Evolutionary conservation across 2,797 vertebrate genomes (phyloP).

Genomic region (Danio choprae): DNA sequence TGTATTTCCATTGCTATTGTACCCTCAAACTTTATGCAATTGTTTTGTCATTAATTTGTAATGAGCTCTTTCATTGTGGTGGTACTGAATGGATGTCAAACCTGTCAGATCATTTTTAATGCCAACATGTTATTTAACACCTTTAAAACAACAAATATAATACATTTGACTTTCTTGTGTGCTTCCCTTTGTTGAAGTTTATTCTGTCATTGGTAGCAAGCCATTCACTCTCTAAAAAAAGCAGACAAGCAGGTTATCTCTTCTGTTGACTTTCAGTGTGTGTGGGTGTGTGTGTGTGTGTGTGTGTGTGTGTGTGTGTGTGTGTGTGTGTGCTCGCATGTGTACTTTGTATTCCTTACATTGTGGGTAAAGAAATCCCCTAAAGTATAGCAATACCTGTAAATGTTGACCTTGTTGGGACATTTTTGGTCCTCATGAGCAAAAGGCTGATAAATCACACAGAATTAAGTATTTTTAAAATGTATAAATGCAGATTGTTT

Average conservation of each 20-base stretch:
- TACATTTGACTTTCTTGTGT: background rate
- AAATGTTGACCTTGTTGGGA: too few relatives aligned
- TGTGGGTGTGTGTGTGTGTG: slow-evolving; percentile 29
- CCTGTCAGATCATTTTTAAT: background rate
- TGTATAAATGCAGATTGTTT: background rate
- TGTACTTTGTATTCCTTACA: background rate
- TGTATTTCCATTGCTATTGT: slow-evolving; percentile 6
- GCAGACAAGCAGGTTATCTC: slow-evolving; percentile 47
- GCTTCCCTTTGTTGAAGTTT: slow-evolving; percentile 11
- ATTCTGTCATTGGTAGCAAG: slow-evolving; percentile 17
- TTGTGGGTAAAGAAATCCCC: background rate
- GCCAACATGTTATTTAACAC: slow-evolving; percentile 18
- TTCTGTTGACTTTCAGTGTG: slow-evolving; percentile 34
- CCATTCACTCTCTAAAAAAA: slow-evolving; percentile 22
- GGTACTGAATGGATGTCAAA: background rate
- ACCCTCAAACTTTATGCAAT: slow-evolving; percentile 12
- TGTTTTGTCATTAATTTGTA: background rate
- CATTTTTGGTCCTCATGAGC: background rate
- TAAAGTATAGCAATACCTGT: too few relatives aligned
- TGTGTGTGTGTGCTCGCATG: slow-evolving; percentile 32
- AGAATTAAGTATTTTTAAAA: background rate
- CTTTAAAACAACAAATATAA: background rate
- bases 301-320: slow-evolving; percentile 32
- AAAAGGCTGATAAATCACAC: background rate
- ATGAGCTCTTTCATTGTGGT: slow-evolving; percentile 12